phyloP scores from a whole-genome alignment of 2,888 invertebrate species.

The Pristionchus exspectatus region DNA sequence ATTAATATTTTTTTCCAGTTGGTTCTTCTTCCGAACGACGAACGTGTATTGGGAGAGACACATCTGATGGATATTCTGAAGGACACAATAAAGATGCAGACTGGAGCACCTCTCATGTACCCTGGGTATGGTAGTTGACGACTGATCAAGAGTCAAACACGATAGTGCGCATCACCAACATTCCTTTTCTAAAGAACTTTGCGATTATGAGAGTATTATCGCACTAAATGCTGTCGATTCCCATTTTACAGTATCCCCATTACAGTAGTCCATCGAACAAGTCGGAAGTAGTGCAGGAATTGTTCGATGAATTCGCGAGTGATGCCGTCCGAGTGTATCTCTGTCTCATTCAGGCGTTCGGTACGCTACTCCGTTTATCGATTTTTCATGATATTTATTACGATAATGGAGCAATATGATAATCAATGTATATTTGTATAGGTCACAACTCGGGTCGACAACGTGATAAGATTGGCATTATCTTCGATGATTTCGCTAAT shows the following conservation, averaged over 20 bases:
- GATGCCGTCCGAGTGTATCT: slow-evolving; percentile 41
- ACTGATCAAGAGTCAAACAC: not conserved
- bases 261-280: slow-evolving; percentile 52
- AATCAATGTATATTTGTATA: slow-evolving; percentile 80
- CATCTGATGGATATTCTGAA: slow-evolving; percentile 54
- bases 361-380: slow-evolving; percentile 1
- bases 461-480: slow-evolving; percentile 91
- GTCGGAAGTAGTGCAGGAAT: not conserved
- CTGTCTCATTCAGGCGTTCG: slow-evolving; percentile 40
- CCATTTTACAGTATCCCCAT: not conserved
- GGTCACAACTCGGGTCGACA: slow-evolving; percentile 97
- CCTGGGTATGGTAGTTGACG: slow-evolving; percentile 53
- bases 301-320: slow-evolving; percentile 46
- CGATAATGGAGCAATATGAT: not conserved
- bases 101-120: slow-evolving; percentile 54
- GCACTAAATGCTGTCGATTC: not conserved
- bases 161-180: not conserved
- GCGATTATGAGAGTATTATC: too few species aligned
- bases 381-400: not conserved
- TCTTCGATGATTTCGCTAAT: slow-evolving; percentile 92
- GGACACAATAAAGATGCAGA: slow-evolving; percentile 48
- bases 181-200: not conserved
- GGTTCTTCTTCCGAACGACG: slow-evolving; percentile 63
- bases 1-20: slow-evolving; percentile 54
- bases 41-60: slow-evolving; percentile 59